phyloP scores from a whole-genome alignment of 2,113 vertebrate genomes.

The Barnardius zonarius region DNA sequence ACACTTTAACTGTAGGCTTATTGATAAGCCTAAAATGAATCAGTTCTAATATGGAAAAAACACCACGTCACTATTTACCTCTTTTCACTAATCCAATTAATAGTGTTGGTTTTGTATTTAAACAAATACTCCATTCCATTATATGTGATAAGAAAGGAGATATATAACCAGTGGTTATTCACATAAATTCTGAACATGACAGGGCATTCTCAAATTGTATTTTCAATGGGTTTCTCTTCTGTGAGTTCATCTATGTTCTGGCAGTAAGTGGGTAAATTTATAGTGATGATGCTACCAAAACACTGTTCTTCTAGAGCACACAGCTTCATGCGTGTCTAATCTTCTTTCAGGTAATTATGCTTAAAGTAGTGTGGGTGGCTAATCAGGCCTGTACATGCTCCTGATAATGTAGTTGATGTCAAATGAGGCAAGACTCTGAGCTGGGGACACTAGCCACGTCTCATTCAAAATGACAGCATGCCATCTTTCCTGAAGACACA shows the following conservation, averaged over 20 bases:
- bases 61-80: neutral
- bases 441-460: neutral
- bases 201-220: neutral
- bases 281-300: neutral
- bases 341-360: neutral
- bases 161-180: neutral
- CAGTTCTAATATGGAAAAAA: neutral
- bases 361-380: neutral
- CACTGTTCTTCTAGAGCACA: neutral
- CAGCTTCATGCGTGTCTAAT: neutral
- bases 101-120: neutral
- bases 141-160: neutral
- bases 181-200: fast-evolving
- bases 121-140: neutral
- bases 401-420: neutral
- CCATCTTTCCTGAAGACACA: neutral
- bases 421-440: neutral
- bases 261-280: neutral
- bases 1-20: neutral
- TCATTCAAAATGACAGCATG: neutral
- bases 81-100: neutral
- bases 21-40: neutral
- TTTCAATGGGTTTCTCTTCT: neutral
- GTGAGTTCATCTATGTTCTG: neutral
- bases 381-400: neutral